These are phyloP conservation scores for Butorides virescens DNA, from an alignment of 2,113 vertebrate species.

Conservation along the genomic window DNA sequence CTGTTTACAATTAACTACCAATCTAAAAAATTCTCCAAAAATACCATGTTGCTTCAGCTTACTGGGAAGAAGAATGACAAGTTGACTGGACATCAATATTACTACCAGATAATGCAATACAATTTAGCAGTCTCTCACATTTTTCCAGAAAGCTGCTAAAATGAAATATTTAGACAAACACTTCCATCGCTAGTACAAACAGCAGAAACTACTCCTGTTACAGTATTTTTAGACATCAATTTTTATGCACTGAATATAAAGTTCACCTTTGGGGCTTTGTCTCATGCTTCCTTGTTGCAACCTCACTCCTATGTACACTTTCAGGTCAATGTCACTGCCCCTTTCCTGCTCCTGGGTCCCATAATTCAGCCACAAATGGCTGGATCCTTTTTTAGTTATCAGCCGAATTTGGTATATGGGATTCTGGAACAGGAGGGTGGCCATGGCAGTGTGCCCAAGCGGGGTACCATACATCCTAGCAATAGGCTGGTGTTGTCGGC, in stretches of 20 bases:
- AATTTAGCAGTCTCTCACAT: not conserved
- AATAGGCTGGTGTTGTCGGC: not conserved
- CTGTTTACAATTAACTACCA: not conserved
- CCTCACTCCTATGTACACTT: not conserved
- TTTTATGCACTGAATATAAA: not conserved
- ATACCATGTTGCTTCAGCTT: not conserved
- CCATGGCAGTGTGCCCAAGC: not conserved
- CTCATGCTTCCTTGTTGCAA: not conserved
- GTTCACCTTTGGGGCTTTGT: not conserved
- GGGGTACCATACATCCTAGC: accelerated
- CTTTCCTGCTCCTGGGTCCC: not conserved
- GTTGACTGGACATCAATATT: not conserved
- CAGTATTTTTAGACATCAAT: not conserved
- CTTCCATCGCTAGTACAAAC: not conserved
- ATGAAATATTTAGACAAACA: not conserved
- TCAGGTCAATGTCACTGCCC: not conserved
- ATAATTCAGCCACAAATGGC: not conserved
- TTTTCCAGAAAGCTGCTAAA: not conserved
- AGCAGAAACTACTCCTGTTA: not conserved
- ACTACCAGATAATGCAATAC: not conserved
- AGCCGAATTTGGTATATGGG: not conserved
- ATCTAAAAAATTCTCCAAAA: not conserved
- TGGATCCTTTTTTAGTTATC: not conserved
- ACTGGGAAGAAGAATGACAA: not conserved
- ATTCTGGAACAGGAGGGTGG: not conserved